These are phyloP conservation scores for Nephila pilipes DNA, from an alignment of 1,140 invertebrate species.

Conservation along the genomic window DNA sequence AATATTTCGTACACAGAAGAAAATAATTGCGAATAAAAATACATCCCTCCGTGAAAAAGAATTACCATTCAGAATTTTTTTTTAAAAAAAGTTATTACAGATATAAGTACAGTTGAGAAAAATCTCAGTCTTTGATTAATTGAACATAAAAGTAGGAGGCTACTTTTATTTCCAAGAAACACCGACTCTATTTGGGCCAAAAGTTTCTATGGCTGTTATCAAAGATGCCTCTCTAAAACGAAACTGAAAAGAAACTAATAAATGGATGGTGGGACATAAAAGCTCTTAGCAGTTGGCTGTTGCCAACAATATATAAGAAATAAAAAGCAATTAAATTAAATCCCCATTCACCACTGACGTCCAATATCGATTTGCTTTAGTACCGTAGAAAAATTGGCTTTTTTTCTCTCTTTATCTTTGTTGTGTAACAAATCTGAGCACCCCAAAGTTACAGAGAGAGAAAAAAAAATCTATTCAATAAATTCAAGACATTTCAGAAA, in stretches of 20 bases:
- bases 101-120: neutral
- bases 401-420: neutral
- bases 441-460: neutral
- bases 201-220: neutral
- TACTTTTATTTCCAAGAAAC: neutral
- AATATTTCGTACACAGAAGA: too few species aligned
- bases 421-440: neutral
- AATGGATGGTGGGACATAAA: slow-evolving; percentile 6
- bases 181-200: neutral
- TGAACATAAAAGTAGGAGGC: neutral
- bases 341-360: slow-evolving; percentile 43
- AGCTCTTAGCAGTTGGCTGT: slow-evolving; percentile 49
- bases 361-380: slow-evolving; percentile 37
- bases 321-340: slow-evolving; percentile 64
- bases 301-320: slow-evolving; percentile 40
- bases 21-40: too few species aligned
- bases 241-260: slow-evolving; percentile 1
- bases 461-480: neutral
- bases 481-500: neutral
- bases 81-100: neutral
- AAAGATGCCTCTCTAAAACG: neutral
- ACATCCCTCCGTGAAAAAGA: too few species aligned
- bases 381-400: slow-evolving; percentile 4
- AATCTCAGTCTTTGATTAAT: neutral
- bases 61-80: too few species aligned